Conservation (phyloP, 2,797 vertebrate genomes). For the Naso thynnoides region DNA sequence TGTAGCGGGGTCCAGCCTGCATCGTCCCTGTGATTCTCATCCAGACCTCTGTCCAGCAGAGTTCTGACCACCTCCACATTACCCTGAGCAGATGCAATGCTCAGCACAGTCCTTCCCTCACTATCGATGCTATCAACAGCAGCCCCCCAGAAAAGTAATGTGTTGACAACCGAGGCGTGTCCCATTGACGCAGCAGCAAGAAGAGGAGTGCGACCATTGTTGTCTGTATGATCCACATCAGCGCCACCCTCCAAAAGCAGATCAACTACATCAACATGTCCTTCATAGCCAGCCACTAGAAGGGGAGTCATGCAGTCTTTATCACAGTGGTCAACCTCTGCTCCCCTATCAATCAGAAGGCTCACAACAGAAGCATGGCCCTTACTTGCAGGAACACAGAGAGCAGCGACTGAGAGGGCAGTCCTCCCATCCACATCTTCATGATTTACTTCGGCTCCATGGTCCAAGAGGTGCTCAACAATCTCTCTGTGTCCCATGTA, state of each 20-base stretch:
- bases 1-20: slow-evolving; percentile 98
- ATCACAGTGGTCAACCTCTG: slow-evolving; percentile 97
- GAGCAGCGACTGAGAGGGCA: slow-evolving; percentile 95
- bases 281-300: slow-evolving; percentile 97
- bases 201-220: slow-evolving; percentile 96
- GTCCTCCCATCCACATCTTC: slow-evolving; percentile 97
- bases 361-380: slow-evolving; percentile 96
- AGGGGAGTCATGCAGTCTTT: slow-evolving; percentile 99
- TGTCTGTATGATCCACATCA: slow-evolving; percentile 97
- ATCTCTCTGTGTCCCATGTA: slow-evolving; percentile 99
- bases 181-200: slow-evolving; percentile 98
- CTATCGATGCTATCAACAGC: slow-evolving; percentile 98
- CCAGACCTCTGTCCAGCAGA: slow-evolving; percentile 97
- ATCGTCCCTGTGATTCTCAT: slow-evolving; percentile 98
- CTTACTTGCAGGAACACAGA: slow-evolving; percentile 97
- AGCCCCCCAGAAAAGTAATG: slow-evolving; percentile 97
- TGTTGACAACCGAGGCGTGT: slow-evolving; percentile 96
- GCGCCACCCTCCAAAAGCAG: slow-evolving; percentile 97
- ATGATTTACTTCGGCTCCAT: slow-evolving; percentile 95
- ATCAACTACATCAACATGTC: slow-evolving; percentile 97
- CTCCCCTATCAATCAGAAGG: slow-evolving; percentile 94
- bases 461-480: slow-evolving; percentile 95
- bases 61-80: slow-evolving; percentile 98
- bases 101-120: slow-evolving; percentile 96
- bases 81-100: slow-evolving; percentile 98